Base-by-base conservation (phyloP, 2,888 invertebrate genomes). In the Zelleria hepariella region DNA sequence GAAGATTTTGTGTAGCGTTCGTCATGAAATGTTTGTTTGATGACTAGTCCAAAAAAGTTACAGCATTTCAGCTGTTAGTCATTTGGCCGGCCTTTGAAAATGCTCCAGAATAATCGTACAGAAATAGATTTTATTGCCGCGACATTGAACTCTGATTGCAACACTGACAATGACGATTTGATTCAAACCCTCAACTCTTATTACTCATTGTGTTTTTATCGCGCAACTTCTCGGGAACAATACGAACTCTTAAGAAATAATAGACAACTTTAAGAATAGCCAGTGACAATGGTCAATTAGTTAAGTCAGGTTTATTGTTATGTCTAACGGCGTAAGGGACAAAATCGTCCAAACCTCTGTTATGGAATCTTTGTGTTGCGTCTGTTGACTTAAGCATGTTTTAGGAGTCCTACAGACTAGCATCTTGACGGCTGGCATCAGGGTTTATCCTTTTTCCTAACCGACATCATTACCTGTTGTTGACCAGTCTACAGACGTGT, bases 121-220 rank as follows among this genome's bases (percentile, higher is more conserved):
- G 55, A 56, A 56, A 56, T 56, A 56, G 55, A 32, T 53, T 20
- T 52, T 24, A 8, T 51, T 27, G n/a, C 15, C 7, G 0, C 58
- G 61, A 58, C 59, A 61, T 61, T 61, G 59, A 61, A 61, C 61
- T 57, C 51, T 21, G 8, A 42, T 53, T 59, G 59, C 57, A 27
- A 32, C 59, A 58, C 51, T 18, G 23, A 32, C 56, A 54, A 54
- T 54, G 54, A 54, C 54, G 26, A 25, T 10, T 51, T 23, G 51
- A 56, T 21, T 27, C 24, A 21, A 47, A 57, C 20, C 57, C 18
- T 56, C 53, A n/a, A 21, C 53, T 49, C 21, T 23, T 56, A 57
- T 60, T 58, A 58, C 49, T 60, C 58, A 60, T 58, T 49, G 49
- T 51, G 15, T 27, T 26, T 23, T 21, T 51, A 51, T 51, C 51